phyloP scores from a whole-genome alignment of 2,888 invertebrate species.

The Gymnoscelis rufifasciata region DNA sequence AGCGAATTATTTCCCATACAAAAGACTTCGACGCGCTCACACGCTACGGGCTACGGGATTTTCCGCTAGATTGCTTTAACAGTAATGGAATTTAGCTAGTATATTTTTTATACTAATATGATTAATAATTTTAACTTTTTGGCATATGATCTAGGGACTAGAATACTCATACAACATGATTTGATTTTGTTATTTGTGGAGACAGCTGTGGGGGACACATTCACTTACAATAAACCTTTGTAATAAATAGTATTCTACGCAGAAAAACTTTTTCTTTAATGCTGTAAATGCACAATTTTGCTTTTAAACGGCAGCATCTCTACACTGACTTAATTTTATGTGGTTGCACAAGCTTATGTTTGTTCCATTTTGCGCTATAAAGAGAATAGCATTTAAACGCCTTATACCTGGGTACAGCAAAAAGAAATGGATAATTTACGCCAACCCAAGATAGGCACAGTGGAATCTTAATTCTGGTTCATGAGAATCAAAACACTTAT shows the following conservation, averaged over 20 bases:
- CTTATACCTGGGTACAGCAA: slow-evolving; percentile 22
- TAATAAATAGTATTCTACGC: no score
- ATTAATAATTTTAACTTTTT: no score
- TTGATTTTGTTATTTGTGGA: no score
- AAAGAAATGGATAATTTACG: slow-evolving; percentile 22
- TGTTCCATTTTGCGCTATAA: slow-evolving; percentile 20
- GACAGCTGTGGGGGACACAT: no score
- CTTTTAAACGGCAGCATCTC: not conserved
- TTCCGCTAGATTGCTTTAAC: not conserved
- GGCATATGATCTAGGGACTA: no score
- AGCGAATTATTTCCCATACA: slow-evolving; percentile 28
- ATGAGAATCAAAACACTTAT: slow-evolving; percentile 22
- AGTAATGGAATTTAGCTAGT: not conserved
- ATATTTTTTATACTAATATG: no score
- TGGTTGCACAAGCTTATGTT: not conserved
- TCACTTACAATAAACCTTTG: no score
- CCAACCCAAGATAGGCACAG: slow-evolving; percentile 17
- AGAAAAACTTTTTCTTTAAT: no score
- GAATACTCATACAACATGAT: no score
- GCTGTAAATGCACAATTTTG: no score
- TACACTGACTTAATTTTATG: not conserved
- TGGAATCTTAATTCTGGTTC: slow-evolving; percentile 26
- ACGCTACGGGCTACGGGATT: not conserved
- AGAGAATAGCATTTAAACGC: slow-evolving; percentile 18
- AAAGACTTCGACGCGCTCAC: slow-evolving; percentile 30